Evolutionary conservation across 2,797 vertebrate species (phyloP).

Genomic region (Anguilla pacifica): DNA sequence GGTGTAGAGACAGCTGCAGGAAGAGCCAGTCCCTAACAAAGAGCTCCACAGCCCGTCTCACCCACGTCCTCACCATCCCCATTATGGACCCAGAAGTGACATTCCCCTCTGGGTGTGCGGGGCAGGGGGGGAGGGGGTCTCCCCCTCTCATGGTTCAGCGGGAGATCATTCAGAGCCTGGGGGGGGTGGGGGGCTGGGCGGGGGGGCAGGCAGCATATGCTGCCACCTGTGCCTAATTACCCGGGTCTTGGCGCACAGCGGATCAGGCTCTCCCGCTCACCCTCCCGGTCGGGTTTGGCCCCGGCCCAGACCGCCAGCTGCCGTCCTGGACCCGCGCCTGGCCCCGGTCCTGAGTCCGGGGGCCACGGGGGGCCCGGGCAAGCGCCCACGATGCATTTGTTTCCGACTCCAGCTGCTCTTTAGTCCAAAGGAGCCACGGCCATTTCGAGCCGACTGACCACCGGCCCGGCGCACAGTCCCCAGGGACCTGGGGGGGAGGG

Average conservation of each 20-base stretch:
- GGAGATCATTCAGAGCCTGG: neutral
- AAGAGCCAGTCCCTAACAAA: neutral
- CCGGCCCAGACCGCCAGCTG: slow-evolving; percentile 3
- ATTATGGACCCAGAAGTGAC: slow-evolving; percentile 16
- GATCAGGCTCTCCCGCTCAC: neutral
- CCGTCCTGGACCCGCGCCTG: neutral
- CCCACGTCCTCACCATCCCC: neutral
- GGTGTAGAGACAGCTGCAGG: neutral
- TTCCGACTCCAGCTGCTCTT: neutral
- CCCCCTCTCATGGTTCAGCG: neutral
- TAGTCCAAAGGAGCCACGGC: neutral
- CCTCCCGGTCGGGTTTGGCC: neutral
- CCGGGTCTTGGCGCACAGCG: neutral
- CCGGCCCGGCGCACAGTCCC: neutral
- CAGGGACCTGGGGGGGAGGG: neutral
- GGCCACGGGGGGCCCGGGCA: neutral
- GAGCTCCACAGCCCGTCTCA: neutral
- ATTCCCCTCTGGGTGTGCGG: neutral
- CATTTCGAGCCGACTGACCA: neutral
- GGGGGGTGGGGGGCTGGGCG: neutral
- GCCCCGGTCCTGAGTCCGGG: neutral
- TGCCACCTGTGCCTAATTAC: slow-evolving; percentile 20
- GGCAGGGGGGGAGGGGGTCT: too few relatives aligned
- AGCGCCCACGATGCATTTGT: neutral
- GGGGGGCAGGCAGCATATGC: neutral